Evolutionary conservation across 1,140 invertebrate genomes (phyloP), one percentile per base, ranked within the genome.

Genomic region (Tetragnatha versicolor): DNA sequence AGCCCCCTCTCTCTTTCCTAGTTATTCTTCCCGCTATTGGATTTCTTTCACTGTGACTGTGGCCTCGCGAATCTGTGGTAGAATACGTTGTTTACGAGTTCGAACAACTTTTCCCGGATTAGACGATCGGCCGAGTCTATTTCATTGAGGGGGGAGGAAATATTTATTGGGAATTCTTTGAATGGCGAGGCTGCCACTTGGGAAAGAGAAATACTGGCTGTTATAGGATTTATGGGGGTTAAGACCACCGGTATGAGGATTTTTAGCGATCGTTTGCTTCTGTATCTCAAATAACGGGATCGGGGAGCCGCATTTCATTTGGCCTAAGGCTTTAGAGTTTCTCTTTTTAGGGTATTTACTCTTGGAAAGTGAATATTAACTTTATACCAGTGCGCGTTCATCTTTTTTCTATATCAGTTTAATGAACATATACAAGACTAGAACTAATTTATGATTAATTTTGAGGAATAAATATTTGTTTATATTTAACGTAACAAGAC

Each of bases 11-110:
- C n/a, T n/a, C 49, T 31, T 31, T 35, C 20, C 22, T 42, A 37
- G 60, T 63, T 63, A 63, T 63, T 63, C 60, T 63, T 42, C 42
- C 60, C 20, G 12, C 33, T 63, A 63, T 63, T 63, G 60, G 60
- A 63, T 63, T 63, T 63, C 60, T 63, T 63, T 42, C 25, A 63
- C 60, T 63, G 60, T 63, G 60, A 63, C 60, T 39, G 14, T 63
- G 22, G 35, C n/a, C 60, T 63, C 60, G 42, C 60, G 42, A 63
- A 63, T 63, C 60, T 39, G 60, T 42, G 37, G 60, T 63, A 42
- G 60, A 20, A 63, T 39, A 63, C 42, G 60, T 63, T 63, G 60
- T 63, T 63, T 63, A 63, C 12, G 60, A 42, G 33, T 39, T 42
- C 60, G 60, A 63, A 63, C 60, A 42, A 63, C 60, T 42, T 63